A percentile compares a stretch with the other conserved stretches of the same genome.
phyloP scores from a whole-genome alignment of 2,797 vertebrate genomes.

The Dendrocincla tyrannina region DNA sequence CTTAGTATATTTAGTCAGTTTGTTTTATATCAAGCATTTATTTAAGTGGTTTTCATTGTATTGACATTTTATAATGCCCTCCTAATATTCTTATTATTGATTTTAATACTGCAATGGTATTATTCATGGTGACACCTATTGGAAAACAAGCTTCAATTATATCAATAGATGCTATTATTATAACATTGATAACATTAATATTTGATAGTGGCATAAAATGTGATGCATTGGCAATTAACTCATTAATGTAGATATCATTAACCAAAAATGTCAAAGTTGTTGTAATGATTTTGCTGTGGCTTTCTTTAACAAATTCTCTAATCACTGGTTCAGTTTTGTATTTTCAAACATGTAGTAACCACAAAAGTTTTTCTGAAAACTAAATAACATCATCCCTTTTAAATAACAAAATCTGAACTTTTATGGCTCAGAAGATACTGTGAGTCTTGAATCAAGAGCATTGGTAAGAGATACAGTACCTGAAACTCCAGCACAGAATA shows the following conservation, averaged over 20 bases:
- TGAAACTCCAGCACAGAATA: conserved; percentile 57
- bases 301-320: conserved; percentile 53
- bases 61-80: conserved; percentile 75
- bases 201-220: conserved; percentile 75
- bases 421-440: background rate
- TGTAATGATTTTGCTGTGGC: conserved; percentile 64
- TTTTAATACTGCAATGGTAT: conserved; percentile 78
- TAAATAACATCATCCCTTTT: background rate
- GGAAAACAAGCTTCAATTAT: conserved; percentile 76
- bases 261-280: conserved; percentile 70
- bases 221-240: conserved; percentile 77
- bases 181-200: conserved; percentile 80
- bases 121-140: conserved; percentile 79
- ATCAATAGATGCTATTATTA: conserved; percentile 80
- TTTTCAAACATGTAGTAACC: background rate
- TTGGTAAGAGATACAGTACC: background rate
- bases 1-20: conserved; percentile 64
- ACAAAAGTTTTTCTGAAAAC: conserved; percentile 45
- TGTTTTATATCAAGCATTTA: conserved; percentile 70
- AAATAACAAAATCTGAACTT: conserved; percentile 2
- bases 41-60: conserved; percentile 74
- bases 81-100: conserved; percentile 81
- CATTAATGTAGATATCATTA: conserved; percentile 77
- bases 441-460: background rate
- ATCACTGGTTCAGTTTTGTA: conserved; percentile 26